These are phyloP conservation scores for Planococcus citri DNA, from an alignment of 1,140 invertebrate species.

Conservation along the genomic window DNA sequence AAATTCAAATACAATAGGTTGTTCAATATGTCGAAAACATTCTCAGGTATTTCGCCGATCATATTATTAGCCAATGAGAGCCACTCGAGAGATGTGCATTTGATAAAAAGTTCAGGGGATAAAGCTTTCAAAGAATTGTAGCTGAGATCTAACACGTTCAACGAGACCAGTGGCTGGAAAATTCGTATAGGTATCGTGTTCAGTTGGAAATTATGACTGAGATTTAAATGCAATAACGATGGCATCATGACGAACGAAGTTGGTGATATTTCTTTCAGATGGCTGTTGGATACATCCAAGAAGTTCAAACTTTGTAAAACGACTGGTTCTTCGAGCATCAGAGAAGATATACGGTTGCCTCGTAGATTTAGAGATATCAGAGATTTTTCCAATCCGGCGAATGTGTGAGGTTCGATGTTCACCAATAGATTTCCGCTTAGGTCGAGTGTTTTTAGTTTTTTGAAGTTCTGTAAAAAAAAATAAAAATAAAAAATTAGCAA, in stretches of 20 bases:
- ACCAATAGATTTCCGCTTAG: slow-evolving; percentile 64
- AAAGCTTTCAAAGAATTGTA: slow-evolving; percentile 54
- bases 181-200: slow-evolving; percentile 42
- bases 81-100: slow-evolving; percentile 47
- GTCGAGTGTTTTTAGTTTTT: slow-evolving; percentile 57
- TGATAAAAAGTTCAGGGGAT: slow-evolving; percentile 53
- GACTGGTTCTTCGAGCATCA: slow-evolving; percentile 46
- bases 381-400: slow-evolving; percentile 57
- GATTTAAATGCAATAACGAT: slow-evolving; percentile 55
- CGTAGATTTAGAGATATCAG: slow-evolving; percentile 58
- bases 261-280: slow-evolving; percentile 51
- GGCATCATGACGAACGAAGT: slow-evolving; percentile 55
- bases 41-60: slow-evolving; percentile 54
- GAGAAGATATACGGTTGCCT: slow-evolving; percentile 56
- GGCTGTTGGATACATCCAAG: slow-evolving; percentile 66
- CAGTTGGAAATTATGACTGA: slow-evolving; percentile 62
- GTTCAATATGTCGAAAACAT: slow-evolving; percentile 54
- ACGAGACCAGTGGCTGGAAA: slow-evolving; percentile 43
- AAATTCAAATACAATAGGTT: slow-evolving; percentile 59
- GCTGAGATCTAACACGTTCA: slow-evolving; percentile 58
- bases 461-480: slow-evolving; percentile 42
- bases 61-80: slow-evolving; percentile 53
- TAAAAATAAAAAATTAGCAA: not conserved
- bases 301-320: slow-evolving; percentile 49
- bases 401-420: slow-evolving; percentile 54